Percentiles rank a stretch among this genome's conserved stretches.
phyloP scores from a whole-genome alignment of 92 coral and sea anemone species.

The Porites lobata region DNA sequence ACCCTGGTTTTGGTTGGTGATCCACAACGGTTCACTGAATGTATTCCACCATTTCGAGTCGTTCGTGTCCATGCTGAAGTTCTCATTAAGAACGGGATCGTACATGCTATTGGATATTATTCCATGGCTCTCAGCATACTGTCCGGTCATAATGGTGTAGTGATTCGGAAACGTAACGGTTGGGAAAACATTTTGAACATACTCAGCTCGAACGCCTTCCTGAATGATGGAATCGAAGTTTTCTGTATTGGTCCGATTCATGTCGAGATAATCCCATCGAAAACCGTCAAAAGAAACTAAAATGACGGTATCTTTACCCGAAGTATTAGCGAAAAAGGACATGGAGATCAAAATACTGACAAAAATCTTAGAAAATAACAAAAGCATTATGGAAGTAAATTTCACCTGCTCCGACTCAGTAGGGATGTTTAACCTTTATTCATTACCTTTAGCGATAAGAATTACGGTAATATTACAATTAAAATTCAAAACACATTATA shows the following conservation, averaged over 20 bases:
- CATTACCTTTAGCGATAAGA: no score
- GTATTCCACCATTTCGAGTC: slow-evolving; percentile 87
- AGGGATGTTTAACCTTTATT: no score
- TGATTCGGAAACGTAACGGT: slow-evolving; percentile 92
- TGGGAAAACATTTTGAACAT: slow-evolving; percentile 87
- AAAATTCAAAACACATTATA: no score
- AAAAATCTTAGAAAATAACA: neutral
- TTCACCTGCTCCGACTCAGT: neutral
- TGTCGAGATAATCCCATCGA: slow-evolving; percentile 88
- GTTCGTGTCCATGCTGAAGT: slow-evolving; percentile 69
- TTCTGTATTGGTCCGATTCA: slow-evolving; percentile 66
- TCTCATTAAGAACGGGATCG: slow-evolving; percentile 71
- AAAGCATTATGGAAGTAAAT: no score
- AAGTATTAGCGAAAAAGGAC: neutral
- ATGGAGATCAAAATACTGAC: neutral
- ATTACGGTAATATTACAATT: no score
- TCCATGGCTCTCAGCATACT: slow-evolving; percentile 93
- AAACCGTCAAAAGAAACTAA: slow-evolving; percentile 90
- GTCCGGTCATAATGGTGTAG: slow-evolving; percentile 90
- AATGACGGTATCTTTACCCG: slow-evolving; percentile 67
- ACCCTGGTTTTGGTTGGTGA: slow-evolving; percentile 85
- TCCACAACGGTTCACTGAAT: slow-evolving; percentile 89
- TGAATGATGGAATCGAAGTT: slow-evolving; percentile 63
- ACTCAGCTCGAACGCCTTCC: slow-evolving; percentile 77
- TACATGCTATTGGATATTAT: slow-evolving; percentile 74